Percentiles rank a stretch among this genome's conserved stretches.
phyloP scores from a whole-genome alignment of 2,888 invertebrate genomes.

The Miltochrista miniata region DNA sequence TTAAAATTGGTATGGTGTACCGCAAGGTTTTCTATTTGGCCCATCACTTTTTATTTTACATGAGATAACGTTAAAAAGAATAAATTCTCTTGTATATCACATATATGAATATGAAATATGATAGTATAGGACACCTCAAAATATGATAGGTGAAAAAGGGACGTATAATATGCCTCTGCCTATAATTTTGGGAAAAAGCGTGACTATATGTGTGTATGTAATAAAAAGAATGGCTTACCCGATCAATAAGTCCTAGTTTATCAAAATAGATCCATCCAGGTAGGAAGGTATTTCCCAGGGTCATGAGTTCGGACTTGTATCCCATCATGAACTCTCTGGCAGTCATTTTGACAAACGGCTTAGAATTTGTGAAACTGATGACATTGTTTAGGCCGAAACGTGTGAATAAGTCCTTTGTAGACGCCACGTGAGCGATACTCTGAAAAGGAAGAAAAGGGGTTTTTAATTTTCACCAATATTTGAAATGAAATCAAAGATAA shows the following conservation, averaged over 20 bases:
- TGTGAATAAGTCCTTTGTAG: constrained; percentile 85
- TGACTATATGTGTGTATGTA: no score
- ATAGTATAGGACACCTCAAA: no score
- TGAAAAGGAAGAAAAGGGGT: constrained; percentile 61
- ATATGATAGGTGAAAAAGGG: no score
- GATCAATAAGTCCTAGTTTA: constrained; percentile 93
- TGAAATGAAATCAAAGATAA: no score
- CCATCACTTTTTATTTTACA: no score
- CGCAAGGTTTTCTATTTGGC: no score
- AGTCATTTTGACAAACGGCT: constrained; percentile 90
- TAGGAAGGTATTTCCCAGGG: constrained; percentile 91
- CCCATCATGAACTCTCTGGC: constrained; percentile 96
- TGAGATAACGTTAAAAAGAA: background rate
- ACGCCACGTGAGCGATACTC: constrained; percentile 92
- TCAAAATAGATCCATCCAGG: constrained; percentile 94
- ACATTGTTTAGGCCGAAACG: constrained; percentile 88
- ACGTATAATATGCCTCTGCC: no score
- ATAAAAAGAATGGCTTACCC: constrained; percentile 86
- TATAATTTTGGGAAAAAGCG: no score
- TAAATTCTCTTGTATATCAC: no score
- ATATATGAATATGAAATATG: no score
- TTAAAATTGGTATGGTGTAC: background rate
- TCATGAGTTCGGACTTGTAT: constrained; percentile 91
- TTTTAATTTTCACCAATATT: no score
- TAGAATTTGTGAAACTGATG: constrained; percentile 86